Conservation (phyloP, 2,113 vertebrate species). For the Halichoerus grypus region DNA sequence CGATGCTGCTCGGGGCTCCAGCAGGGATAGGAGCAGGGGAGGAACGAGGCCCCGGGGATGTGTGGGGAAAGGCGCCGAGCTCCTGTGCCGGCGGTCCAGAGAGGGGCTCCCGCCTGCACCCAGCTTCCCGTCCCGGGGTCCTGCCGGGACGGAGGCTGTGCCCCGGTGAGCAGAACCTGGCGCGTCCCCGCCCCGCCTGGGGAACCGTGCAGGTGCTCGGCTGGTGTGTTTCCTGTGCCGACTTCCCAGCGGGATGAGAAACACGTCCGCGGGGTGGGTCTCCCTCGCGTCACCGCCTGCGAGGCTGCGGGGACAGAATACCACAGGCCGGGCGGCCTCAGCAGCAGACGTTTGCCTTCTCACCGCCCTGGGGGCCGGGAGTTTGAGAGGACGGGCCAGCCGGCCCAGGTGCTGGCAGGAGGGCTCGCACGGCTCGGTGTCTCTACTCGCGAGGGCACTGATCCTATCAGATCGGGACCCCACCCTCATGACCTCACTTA, state of each 20-base stretch:
- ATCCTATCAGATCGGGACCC: not conserved
- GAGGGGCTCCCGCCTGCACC: not conserved
- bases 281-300: fast-evolving
- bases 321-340: fast-evolving
- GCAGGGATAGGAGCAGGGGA: not conserved
- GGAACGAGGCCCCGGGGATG: not conserved
- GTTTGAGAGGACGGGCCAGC: fast-evolving
- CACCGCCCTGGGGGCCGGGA: no score
- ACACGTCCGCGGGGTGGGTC: fast-evolving
- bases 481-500: not conserved
- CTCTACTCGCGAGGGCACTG: not conserved
- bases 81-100: fast-evolving
- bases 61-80: fast-evolving
- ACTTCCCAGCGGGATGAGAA: not conserved
- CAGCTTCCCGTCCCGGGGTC: not conserved
- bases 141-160: fast-evolving
- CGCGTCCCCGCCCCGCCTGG: fast-evolving
- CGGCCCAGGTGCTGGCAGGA: not conserved
- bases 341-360: fast-evolving
- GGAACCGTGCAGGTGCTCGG: fast-evolving
- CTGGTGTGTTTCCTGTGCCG: fast-evolving
- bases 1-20: not conserved
- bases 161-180: not conserved
- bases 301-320: fast-evolving
- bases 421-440: no score